These are phyloP conservation scores for Nannospalax galili DNA, from an alignment of 2,113 vertebrate species.

Conservation along the genomic window DNA sequence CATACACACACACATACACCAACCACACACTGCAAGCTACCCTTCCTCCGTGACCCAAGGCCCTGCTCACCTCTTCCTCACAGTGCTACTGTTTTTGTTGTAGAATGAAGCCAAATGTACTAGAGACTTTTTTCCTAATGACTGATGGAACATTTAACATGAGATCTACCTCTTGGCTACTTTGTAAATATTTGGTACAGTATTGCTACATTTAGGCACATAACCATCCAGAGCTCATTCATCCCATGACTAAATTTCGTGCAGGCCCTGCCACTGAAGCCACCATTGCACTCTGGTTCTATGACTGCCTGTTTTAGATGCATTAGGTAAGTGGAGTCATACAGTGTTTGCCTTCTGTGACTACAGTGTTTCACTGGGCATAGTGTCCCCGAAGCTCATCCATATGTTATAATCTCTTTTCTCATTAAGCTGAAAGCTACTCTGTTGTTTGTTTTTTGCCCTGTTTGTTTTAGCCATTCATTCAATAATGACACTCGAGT, in stretches of 20 bases:
- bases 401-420: neutral
- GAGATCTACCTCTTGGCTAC: too few relatives aligned
- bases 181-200: fast-evolving
- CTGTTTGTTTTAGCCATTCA: neutral
- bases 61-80: neutral
- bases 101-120: neutral
- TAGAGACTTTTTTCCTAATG: neutral
- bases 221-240: neutral
- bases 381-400: neutral
- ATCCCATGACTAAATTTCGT: neutral
- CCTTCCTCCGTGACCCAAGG: neutral
- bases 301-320: neutral
- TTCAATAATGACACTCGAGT: fast-evolving
- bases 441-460: neutral
- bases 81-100: too few relatives aligned
- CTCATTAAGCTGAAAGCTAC: neutral
- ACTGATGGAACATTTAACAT: neutral
- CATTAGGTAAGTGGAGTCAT: neutral
- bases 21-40: neutral
- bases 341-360: neutral
- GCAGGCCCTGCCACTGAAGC: neutral
- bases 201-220: fast-evolving
- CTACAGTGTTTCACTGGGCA: neutral
- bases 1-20: too few relatives aligned
- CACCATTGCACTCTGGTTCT: neutral